These are phyloP conservation scores for Nasonovia ribisnigri DNA, from an alignment of 2,888 invertebrate species.

Conservation along the genomic window DNA sequence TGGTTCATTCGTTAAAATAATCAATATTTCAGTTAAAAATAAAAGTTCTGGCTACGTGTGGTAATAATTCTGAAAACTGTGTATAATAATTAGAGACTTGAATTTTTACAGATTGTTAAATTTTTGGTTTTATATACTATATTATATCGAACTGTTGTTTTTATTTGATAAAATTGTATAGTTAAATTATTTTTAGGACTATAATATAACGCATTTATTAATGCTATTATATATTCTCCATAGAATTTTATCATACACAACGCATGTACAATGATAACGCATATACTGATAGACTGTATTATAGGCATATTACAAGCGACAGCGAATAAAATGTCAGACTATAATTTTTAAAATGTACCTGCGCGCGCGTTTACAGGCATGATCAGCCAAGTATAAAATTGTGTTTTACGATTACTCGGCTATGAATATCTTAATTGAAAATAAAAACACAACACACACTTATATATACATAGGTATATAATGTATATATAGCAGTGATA, in stretches of 20 bases:
- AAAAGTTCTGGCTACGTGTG: neutral
- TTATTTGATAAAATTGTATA: neutral
- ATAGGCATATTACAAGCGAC: neutral
- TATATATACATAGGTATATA: neutral
- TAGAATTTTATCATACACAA: neutral
- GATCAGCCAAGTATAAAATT: conserved; percentile 61
- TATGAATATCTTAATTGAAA: conserved; percentile 60
- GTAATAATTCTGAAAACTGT: neutral
- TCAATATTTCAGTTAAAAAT: neutral
- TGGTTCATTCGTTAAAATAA: neutral
- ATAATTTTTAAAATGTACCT: conserved; percentile 11
- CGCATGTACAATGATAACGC: neutral
- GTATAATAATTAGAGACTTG: neutral
- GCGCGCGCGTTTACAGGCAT: conserved; percentile 58
- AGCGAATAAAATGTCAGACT: neutral
- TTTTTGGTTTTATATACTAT: neutral
- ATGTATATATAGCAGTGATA: conserved; percentile 3
- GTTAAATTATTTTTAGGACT: neutral
- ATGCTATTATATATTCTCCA: neutral
- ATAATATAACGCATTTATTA: neutral
- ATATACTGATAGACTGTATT: neutral
- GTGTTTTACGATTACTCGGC: conserved; percentile 55
- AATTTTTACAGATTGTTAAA: neutral
- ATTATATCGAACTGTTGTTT: neutral
- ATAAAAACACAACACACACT: conserved; percentile 17